Conservation (phyloP, 2,113 vertebrate genomes). For the Formicarius rufipectus region DNA sequence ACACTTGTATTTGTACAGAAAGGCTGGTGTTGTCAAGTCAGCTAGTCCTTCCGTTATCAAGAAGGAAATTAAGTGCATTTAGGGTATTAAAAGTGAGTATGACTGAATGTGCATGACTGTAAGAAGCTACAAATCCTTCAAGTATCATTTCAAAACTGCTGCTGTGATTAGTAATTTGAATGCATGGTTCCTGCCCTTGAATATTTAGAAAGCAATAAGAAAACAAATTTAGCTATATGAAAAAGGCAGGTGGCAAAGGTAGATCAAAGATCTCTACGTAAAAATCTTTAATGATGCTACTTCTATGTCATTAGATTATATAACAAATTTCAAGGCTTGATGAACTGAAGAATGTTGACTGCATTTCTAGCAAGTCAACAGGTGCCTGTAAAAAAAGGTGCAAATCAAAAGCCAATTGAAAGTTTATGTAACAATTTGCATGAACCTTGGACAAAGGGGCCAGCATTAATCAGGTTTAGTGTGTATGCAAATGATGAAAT, state of each 20-base stretch:
- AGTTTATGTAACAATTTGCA: background rate
- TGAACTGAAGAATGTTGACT: background rate
- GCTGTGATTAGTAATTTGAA: background rate
- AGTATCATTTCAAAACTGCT: background rate
- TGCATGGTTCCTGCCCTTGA: background rate
- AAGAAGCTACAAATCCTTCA: background rate
- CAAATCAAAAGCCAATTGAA: background rate
- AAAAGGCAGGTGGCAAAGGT: background rate
- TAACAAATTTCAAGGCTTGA: background rate
- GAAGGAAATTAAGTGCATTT: background rate
- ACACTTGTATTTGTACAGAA: background rate
- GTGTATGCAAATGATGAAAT: background rate
- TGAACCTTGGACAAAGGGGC: background rate
- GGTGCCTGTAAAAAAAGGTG: background rate
- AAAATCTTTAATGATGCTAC: background rate
- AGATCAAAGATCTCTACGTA: background rate
- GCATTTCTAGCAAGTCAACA: background rate
- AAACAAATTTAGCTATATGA: rapidly evolving
- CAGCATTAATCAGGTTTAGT: background rate
- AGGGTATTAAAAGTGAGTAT: background rate
- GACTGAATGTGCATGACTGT: background rate
- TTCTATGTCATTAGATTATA: background rate
- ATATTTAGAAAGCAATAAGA: background rate
- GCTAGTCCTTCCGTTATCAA: background rate
- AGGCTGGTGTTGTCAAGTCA: background rate